Percentiles rank a stretch among this genome's conserved stretches.
Evolutionary conservation across 2,797 vertebrate species (phyloP).

Genomic region (Limosa lapponica): DNA sequence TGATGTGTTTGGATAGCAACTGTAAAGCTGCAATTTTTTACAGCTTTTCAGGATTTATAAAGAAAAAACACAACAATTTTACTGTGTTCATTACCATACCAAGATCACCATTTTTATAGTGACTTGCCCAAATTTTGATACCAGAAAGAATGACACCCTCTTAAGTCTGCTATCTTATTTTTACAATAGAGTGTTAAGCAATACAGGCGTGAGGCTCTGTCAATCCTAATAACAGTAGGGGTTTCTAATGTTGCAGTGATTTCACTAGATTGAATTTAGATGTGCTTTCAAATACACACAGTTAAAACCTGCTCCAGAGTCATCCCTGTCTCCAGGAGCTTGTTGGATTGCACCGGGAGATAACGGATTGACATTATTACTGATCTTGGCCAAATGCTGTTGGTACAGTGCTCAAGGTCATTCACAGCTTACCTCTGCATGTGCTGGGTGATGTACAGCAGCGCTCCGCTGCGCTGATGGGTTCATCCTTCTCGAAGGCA

Average conservation of each 20-base stretch:
- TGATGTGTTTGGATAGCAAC: background rate
- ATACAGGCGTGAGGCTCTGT: background rate
- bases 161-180: background rate
- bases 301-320: background rate
- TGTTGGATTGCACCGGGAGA: background rate
- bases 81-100: background rate
- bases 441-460: constrained; percentile 41
- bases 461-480: background rate
- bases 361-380: background rate
- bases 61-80: background rate
- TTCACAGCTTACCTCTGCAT: background rate
- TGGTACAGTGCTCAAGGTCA: constrained; percentile 36
- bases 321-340: background rate
- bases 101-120: background rate
- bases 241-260: background rate
- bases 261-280: background rate
- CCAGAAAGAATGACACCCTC: background rate
- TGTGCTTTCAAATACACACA: background rate
- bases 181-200: background rate
- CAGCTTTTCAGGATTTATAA: background rate
- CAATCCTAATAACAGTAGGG: background rate
- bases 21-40: background rate
- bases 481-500: constrained; percentile 40
- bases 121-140: background rate
- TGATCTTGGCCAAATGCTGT: background rate